Base-by-base conservation (phyloP, 2,888 invertebrate species). In the Sphinx pinastri region DNA sequence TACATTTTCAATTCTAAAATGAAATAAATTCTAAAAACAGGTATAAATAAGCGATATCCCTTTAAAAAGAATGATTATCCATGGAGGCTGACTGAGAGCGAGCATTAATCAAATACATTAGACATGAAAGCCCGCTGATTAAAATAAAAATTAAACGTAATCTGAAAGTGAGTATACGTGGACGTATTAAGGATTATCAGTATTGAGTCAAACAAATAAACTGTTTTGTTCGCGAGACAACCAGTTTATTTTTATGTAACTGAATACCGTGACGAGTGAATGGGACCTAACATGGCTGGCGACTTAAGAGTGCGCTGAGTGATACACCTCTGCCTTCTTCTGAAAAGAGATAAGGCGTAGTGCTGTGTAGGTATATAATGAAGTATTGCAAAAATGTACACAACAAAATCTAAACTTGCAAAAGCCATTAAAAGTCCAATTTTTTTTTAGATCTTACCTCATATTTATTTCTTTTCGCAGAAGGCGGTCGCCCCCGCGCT, bases 61-160 rank as follows among this genome's bases (percentile, higher is more conserved):
- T 12, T 49, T 12, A 49, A 63, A 16, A 63, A 19, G 49, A 49
- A 49, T 11, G 19, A 63, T 63, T 47, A 19, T 49, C 19, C 49
- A 63, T 49, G 47, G 5, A 19, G 58, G 16, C 47, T 11, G 12
- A 6, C 54, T 16, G 16, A 6, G 54, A 55, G 19, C 55, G 55
- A 58, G 19, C 63, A 63, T 63, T 63, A 63, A 49, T 63, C 63
- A 63, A 63, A 49, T 19, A 47, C 19, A 63, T 49, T 63, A 63
- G 16, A 63, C 13, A 63, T 63, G 19, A 63, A 63, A 19, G 63
- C 25, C 11, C 63, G 14, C 49, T 63, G 63, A 63, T 63, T 49
- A 63, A 63, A 63, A 63, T 49, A 49, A 49, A 49, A 49, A 63
- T 25, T 55, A 12, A 6, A 63, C 47, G 19, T 16, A 63, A 19